These are phyloP conservation scores for Anastatus disparis DNA, from an alignment of 1,140 invertebrate genomes.

Conservation along the genomic window DNA sequence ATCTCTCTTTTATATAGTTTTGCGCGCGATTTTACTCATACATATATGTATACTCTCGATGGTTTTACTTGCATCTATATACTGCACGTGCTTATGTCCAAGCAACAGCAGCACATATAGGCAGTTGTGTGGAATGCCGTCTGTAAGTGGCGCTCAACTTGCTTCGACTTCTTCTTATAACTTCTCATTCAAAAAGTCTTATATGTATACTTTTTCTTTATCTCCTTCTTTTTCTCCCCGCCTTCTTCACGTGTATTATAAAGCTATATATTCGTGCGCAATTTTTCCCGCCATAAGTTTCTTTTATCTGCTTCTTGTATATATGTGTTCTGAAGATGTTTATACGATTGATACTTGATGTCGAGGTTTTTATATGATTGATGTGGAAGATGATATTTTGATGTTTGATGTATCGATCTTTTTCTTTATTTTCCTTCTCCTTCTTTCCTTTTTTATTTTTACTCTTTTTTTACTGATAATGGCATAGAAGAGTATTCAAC, in stretches of 20 bases:
- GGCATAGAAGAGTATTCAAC: background rate
- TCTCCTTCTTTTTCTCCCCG: background rate
- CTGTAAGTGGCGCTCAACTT: conserved; percentile 67
- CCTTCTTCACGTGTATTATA: too few species aligned
- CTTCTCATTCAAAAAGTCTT: conserved; percentile 55
- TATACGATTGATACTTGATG: conserved; percentile 29
- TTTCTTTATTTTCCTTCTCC: too few species aligned
- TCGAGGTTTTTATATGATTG: conserved; percentile 24
- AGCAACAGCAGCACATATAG: conserved; percentile 54
- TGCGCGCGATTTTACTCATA: too few species aligned
- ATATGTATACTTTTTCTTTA: conserved; percentile 43
- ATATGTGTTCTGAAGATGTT: too few species aligned
- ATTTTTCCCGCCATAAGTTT: background rate
- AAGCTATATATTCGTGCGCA: background rate
- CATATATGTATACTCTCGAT: too few species aligned
- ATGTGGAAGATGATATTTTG: conserved; percentile 26
- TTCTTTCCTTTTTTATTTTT: too few species aligned
- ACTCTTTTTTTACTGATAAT: too few species aligned
- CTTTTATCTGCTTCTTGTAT: background rate
- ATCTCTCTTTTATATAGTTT: too few species aligned
- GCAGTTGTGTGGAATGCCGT: conserved; percentile 63
- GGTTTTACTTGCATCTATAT: background rate
- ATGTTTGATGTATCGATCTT: conserved; percentile 20
- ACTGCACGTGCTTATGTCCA: conserved; percentile 55
- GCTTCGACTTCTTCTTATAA: conserved; percentile 54